Conservation (phyloP, 2,113 vertebrate genomes). For the Tenrec ecaudatus region DNA sequence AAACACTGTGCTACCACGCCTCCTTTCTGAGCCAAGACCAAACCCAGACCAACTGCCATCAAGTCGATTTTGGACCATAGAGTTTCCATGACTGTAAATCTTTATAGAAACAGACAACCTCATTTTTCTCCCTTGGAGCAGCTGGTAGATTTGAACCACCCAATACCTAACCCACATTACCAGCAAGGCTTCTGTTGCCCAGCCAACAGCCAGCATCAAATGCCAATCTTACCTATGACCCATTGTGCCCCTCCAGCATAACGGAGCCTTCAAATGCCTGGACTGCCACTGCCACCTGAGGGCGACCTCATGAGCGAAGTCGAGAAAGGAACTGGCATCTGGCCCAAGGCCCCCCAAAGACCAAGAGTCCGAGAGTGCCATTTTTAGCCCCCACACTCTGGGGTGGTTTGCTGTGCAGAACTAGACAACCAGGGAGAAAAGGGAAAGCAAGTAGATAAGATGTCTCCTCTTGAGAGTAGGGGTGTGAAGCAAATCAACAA, state of each 20-base stretch:
- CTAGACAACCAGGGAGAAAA: neutral
- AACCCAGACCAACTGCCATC: too few species aligned
- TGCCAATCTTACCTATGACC: neutral
- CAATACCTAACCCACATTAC: too few species aligned
- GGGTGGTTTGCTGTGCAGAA: neutral
- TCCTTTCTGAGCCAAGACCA: too few species aligned
- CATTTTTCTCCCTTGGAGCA: too few species aligned
- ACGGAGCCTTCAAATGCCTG: neutral
- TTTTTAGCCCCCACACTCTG: neutral
- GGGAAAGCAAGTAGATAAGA: neutral
- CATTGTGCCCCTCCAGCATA: neutral
- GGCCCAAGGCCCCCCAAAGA: neutral
- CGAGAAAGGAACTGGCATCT: neutral
- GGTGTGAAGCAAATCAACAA: neutral
- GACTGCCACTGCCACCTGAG: neutral
- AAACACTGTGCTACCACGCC: too few species aligned
- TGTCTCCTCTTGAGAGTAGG: neutral
- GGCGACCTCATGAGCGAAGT: neutral
- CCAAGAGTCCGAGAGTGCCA: neutral
- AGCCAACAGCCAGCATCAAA: neutral
- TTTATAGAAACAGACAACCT: too few species aligned
- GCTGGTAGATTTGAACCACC: too few species aligned
- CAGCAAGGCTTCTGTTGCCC: too few species aligned
- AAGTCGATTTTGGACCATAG: too few species aligned
- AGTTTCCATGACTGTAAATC: too few species aligned